Evolutionary conservation across 2,888 invertebrate genomes (phyloP).

Genomic region (Eristalinus aeneus): DNA sequence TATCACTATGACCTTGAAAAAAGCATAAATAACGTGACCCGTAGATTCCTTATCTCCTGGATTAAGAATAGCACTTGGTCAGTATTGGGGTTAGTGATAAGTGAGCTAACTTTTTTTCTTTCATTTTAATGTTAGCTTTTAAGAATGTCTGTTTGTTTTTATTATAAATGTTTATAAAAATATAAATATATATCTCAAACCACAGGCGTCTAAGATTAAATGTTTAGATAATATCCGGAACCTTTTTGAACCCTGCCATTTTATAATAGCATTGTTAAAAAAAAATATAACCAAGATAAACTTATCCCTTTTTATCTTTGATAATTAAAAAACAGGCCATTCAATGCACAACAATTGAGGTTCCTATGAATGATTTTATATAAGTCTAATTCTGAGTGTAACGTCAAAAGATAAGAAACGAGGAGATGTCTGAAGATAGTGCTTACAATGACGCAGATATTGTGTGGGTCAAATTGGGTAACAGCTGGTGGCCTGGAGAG

Average conservation of each 20-base stretch:
- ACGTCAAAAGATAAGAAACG: conserved; percentile 4
- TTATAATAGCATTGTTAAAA: not conserved
- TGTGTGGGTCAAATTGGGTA: conserved; percentile 92
- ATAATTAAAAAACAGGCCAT: not conserved
- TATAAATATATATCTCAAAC: too few species aligned
- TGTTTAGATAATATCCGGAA: too few species aligned
- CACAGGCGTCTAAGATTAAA: too few species aligned
- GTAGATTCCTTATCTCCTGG: conserved; percentile 19
- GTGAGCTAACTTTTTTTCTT: not conserved
- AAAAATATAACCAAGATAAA: not conserved
- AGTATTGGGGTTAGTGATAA: conserved; percentile 8
- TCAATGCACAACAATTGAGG: conserved; percentile 32
- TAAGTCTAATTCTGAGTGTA: conserved; percentile 1
- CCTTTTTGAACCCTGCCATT: too few species aligned
- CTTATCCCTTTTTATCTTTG: conserved; percentile 20
- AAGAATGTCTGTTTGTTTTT: not conserved
- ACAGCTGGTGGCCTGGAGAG: conserved; percentile 93
- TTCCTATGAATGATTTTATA: not conserved
- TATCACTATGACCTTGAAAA: conserved; percentile 14
- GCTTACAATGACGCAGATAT: conserved; percentile 86
- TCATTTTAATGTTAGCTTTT: not conserved
- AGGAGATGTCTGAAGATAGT: conserved; percentile 64
- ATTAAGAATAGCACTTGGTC: conserved; percentile 34
- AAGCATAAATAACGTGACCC: conserved; percentile 1
- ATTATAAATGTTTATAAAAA: not conserved